Conservation (phyloP, 2,888 invertebrate genomes). For the Tinea trinotella region DNA sequence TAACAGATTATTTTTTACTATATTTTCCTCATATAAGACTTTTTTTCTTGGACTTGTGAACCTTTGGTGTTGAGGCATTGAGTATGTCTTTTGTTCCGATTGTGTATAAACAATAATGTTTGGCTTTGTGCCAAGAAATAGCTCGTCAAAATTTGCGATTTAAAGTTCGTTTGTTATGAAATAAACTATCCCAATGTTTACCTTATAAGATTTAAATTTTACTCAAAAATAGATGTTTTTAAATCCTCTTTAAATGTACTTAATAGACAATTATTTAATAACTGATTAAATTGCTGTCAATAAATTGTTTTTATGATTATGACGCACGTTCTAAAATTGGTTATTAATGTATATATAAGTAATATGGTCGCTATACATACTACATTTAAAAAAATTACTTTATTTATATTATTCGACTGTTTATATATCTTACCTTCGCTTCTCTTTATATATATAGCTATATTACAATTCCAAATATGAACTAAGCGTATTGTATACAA, state of each 20-base stretch:
- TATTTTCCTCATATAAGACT: constrained; percentile 6
- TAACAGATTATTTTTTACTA: constrained; percentile 5
- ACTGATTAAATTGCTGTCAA: neutral
- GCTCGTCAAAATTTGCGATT: neutral
- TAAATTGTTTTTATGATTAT: neutral
- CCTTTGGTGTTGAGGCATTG: neutral
- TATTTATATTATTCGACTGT: too few relatives aligned
- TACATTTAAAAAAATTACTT: too few relatives aligned
- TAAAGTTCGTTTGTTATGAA: neutral
- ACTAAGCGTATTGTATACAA: too few relatives aligned
- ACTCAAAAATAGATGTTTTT: too few relatives aligned
- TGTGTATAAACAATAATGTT: neutral
- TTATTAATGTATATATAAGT: neutral
- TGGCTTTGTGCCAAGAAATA: neutral
- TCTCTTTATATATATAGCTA: too few relatives aligned
- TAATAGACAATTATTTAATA: neutral
- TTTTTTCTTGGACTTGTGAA: constrained; percentile 9
- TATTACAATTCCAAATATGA: too few relatives aligned
- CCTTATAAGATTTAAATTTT: too few relatives aligned
- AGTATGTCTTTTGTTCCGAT: constrained; percentile 2
- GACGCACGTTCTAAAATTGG: neutral
- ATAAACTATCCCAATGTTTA: too few relatives aligned
- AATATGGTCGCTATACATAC: too few relatives aligned
- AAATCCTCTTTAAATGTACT: too few relatives aligned
- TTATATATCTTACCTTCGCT: too few relatives aligned